phyloP scores from a whole-genome alignment of 2,113 vertebrate species.

The Apistogramma diplotaenia region DNA sequence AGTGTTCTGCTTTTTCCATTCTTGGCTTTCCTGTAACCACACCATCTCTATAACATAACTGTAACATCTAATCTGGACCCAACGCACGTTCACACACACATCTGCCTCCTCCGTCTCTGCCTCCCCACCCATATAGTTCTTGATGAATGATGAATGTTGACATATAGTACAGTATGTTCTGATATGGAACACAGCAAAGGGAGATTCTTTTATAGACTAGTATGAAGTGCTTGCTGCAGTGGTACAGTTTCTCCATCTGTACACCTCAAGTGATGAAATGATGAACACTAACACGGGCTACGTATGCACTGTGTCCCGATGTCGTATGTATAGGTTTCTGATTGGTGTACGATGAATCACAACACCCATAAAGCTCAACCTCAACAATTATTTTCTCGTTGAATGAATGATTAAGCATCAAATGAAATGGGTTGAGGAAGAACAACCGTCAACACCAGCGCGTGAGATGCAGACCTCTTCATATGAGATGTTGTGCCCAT shows the following conservation, averaged over 20 bases:
- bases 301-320: background rate
- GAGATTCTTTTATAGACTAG: constrained; percentile 6
- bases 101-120: constrained; percentile 28
- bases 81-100: background rate
- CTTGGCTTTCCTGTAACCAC: background rate
- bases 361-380: background rate
- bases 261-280: background rate
- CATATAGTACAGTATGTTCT: constrained; percentile 15
- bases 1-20: background rate
- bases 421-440: background rate
- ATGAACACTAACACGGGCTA: background rate
- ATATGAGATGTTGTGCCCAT: background rate
- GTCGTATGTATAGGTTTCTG: background rate
- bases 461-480: background rate
- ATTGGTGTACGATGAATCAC: background rate
- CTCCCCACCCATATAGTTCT: constrained; percentile 50
- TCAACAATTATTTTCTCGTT: background rate
- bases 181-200: background rate
- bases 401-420: background rate
- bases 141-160: constrained; percentile 25
- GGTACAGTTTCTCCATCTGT: background rate
- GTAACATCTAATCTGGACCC: background rate
- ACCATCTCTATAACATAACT: background rate
- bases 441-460: background rate
- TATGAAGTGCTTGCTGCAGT: background rate